phyloP scores from a whole-genome alignment of 1,140 invertebrate species.

The Pissodes strobi region DNA sequence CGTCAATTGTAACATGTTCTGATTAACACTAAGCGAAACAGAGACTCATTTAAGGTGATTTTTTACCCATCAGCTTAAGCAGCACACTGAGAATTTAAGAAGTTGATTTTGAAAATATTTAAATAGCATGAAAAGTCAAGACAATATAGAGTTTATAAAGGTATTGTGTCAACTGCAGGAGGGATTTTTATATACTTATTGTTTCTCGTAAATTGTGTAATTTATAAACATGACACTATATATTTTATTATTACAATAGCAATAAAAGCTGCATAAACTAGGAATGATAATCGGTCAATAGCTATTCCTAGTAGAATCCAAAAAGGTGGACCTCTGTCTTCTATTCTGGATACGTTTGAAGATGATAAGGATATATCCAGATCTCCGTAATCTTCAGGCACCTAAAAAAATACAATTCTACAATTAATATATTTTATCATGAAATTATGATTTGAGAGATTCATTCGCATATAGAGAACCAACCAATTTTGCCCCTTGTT shows the following conservation, averaged over 20 bases:
- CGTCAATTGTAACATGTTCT: too few relatives aligned
- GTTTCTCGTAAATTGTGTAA: not conserved
- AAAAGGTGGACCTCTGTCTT: slow-evolving; percentile 38
- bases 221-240: slow-evolving; percentile 19
- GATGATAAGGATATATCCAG: slow-evolving; percentile 30
- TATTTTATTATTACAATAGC: slow-evolving; percentile 19
- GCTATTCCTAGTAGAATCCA: slow-evolving; percentile 45
- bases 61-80: too few relatives aligned
- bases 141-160: too few relatives aligned
- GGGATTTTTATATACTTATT: not conserved
- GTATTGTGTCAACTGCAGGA: not conserved
- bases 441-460: not conserved
- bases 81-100: too few relatives aligned
- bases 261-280: slow-evolving; percentile 30
- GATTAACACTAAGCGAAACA: too few relatives aligned
- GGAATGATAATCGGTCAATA: slow-evolving; percentile 49
- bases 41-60: too few relatives aligned
- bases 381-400: slow-evolving; percentile 45
- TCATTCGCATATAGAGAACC: too few relatives aligned
- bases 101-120: too few relatives aligned
- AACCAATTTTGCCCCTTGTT: too few relatives aligned
- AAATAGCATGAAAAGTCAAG: too few relatives aligned
- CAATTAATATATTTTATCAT: not conserved
- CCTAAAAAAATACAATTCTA: slow-evolving; percentile 32
- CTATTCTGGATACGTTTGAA: slow-evolving; percentile 21